These are phyloP conservation scores for Aphelinus atriplicis DNA, from an alignment of 1,140 invertebrate species.

Conservation along the genomic window DNA sequence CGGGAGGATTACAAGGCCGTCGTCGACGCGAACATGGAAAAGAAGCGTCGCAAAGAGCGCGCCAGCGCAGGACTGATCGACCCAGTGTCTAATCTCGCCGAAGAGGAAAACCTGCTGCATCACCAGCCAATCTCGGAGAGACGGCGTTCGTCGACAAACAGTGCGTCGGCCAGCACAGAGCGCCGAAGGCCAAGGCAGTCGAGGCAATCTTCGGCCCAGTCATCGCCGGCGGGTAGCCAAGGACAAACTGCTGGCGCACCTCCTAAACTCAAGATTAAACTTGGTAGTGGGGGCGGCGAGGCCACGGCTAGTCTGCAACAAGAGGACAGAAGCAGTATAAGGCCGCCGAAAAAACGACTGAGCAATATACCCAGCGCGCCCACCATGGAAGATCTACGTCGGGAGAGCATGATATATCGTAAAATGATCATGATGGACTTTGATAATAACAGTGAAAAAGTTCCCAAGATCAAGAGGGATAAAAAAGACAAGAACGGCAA, in stretches of 20 bases:
- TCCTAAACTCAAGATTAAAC: slow-evolving; percentile 83
- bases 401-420: slow-evolving; percentile 89
- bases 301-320: slow-evolving; percentile 49
- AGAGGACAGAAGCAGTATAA: slow-evolving; percentile 69
- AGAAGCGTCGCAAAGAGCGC: slow-evolving; percentile 76
- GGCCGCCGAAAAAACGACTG: slow-evolving; percentile 82
- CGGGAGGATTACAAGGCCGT: slow-evolving; percentile 81
- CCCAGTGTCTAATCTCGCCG: slow-evolving; percentile 48
- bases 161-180: slow-evolving; percentile 53
- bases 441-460: slow-evolving; percentile 65
- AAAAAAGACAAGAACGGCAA: slow-evolving; percentile 72
- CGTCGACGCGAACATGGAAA: slow-evolving; percentile 70
- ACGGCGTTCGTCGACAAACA: slow-evolving; percentile 53
- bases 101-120: slow-evolving; percentile 12
- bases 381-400: slow-evolving; percentile 78
- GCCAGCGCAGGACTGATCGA: slow-evolving; percentile 45
- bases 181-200: slow-evolving; percentile 69
- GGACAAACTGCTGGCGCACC: slow-evolving; percentile 60
- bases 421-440: slow-evolving; percentile 84
- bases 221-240: slow-evolving; percentile 40
- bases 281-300: slow-evolving; percentile 71
- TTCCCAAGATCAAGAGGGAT: slow-evolving; percentile 70
- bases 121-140: slow-evolving; percentile 51
- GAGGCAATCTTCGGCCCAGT: slow-evolving; percentile 61
- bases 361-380: slow-evolving; percentile 73